Evolutionary conservation across 1,140 invertebrate species (phyloP), one percentile per base, ranked within the genome.

Genomic region (Medauroidea extradentata): DNA sequence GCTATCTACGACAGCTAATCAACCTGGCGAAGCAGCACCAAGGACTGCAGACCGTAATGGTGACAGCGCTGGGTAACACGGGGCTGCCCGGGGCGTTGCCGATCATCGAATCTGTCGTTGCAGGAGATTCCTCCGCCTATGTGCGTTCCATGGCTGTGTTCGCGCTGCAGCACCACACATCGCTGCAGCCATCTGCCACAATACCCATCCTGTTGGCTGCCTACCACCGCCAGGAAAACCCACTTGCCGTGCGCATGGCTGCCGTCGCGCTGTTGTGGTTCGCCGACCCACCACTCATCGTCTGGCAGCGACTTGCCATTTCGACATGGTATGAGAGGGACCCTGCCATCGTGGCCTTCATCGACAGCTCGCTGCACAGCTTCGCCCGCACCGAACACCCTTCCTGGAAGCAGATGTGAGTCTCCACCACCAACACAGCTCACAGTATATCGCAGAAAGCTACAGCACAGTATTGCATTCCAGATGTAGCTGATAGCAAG

Each of bases 301-400:
- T 61, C 21, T 65, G 63, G 63, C 41, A 64, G 39, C 44, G 60
- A n/a, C 27, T 65, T 7, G 63, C 63, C 5, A 42, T 53, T 3
- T 50, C 58, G 25, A 65, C 63, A 24, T 65, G 62, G 62, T 65
- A 52, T 34, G 63, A 65, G 48, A 60, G 57, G 21, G 56, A 53
- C 46, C 27, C 21, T 3, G 42, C 49, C 38, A 53, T 65, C 41
- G 25, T 27, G 19, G 42, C 59, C 21, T 60, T 57, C 48, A 57
- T 65, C 52, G 61, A 57, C 43, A 56, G 39, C 21, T 43, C 59
- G n/a, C 27, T 64, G 13, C 41, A 50, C 13, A 62, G 38, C 38
- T 41, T 56, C 8, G 59, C 57, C 21, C 13, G 23, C 29, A 34
- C 29, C 59, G 51, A 29, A 5, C 18, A 14, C 14, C 41, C 14